Evolutionary conservation across 2,113 vertebrate species (phyloP).

Genomic region (Neolamprologus longior): DNA sequence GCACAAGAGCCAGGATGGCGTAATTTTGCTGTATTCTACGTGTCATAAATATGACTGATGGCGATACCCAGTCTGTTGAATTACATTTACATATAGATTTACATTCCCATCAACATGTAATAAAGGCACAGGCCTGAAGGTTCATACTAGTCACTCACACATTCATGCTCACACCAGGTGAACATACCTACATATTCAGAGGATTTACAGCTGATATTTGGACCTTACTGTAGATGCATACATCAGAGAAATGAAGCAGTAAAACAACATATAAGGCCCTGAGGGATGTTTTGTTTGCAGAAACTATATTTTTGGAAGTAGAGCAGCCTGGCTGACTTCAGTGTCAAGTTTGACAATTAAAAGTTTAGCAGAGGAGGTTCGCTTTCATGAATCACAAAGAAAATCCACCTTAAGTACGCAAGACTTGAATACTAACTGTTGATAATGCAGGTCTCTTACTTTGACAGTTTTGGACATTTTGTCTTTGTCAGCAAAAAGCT

Average conservation of each 20-base stretch:
- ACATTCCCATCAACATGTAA: constrained; percentile 62
- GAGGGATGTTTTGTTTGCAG: constrained; percentile 19
- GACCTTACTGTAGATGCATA: constrained; percentile 10
- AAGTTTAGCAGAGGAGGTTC: constrained; percentile 16
- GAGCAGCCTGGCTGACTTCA: neutral
- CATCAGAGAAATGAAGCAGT: constrained; percentile 21
- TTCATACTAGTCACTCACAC: constrained; percentile 18
- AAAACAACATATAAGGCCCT: neutral
- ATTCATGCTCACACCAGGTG: neutral
- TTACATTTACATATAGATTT: constrained; percentile 71
- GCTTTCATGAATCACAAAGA: neutral
- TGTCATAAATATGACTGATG: constrained; percentile 64
- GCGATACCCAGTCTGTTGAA: constrained; percentile 53
- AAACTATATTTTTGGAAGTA: neutral
- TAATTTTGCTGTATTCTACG: constrained; percentile 42
- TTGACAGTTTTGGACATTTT: neutral
- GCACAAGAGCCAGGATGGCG: constrained; percentile 13
- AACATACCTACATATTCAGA: constrained; percentile 19
- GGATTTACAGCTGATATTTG: constrained; percentile 47
- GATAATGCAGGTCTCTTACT: neutral
- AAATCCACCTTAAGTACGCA: neutral
- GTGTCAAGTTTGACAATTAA: constrained; percentile 1
- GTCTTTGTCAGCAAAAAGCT: neutral
- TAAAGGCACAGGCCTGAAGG: constrained; percentile 47
- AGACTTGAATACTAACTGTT: neutral